Evolutionary conservation across 2,888 invertebrate species (phyloP).

Genomic region (Orthosia gothica): DNA sequence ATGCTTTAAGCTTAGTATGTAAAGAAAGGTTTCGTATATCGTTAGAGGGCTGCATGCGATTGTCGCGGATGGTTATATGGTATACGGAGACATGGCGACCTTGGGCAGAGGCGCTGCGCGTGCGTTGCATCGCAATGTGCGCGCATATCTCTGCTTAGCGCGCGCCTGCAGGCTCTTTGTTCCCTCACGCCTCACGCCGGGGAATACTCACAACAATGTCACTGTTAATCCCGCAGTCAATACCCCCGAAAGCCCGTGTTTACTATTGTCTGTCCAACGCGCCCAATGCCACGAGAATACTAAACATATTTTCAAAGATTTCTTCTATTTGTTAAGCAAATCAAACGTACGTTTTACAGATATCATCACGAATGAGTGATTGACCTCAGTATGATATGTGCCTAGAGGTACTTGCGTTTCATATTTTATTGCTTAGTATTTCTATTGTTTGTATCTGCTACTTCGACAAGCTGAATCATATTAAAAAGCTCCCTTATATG

Average conservation of each 20-base stretch:
- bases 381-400: constrained; percentile 57
- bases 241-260: constrained; percentile 75
- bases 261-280: constrained; percentile 71
- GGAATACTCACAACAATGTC: constrained; percentile 72
- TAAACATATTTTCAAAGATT: constrained; percentile 66
- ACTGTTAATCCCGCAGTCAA: constrained; percentile 72
- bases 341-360: constrained; percentile 63
- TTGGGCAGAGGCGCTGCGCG: constrained; percentile 82
- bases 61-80: constrained; percentile 58
- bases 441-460: constrained; percentile 22
- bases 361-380: constrained; percentile 63
- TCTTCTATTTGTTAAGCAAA: constrained; percentile 70
- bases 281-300: constrained; percentile 67
- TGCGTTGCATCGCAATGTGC: constrained; percentile 82
- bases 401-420: constrained; percentile 21
- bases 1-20: constrained; percentile 1
- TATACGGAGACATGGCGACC: constrained; percentile 76
- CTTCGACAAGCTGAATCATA: constrained; percentile 4
- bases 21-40: constrained; percentile 27
- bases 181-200: constrained; percentile 63
- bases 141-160: constrained; percentile 71
- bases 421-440: constrained; percentile 44
- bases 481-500: constrained; percentile 1
- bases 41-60: constrained; percentile 28
- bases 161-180: constrained; percentile 76